Evolutionary conservation across 92 coral and sea anemone species (phyloP), one percentile per base, ranked within the genome.

Genomic region (Umimayanthus chanpuru): DNA sequence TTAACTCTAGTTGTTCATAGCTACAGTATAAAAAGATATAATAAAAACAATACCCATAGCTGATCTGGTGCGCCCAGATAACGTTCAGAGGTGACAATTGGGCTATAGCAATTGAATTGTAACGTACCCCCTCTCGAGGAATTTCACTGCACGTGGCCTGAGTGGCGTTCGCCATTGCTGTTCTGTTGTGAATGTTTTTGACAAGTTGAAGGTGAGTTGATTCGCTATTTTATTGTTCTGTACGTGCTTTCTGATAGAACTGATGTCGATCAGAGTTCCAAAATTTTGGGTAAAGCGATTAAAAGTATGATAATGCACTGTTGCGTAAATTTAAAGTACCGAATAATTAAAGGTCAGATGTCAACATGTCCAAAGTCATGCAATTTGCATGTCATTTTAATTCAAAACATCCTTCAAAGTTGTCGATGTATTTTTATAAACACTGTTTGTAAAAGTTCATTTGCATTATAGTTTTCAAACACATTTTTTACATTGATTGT

Each of bases 131-230:
- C 76, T 71, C 76, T 71, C 2, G 32, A 12, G 38, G 76, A 71
- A 20, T 71, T 71, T 71, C 76, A 71, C 76, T 71, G 11, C 76
- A 71, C 76, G 76, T 71, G 41, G 76, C 10, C 76, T n/a, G n/a
- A 71, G 0, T 71, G 76, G 16, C 26, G 29, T 66, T 25, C 18
- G 38, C 76, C 32, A 71, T 71, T 30, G 39, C 76, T 26, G 39
- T 26, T 71, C 73, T 4, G 76, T 71, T 71, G 36, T 5, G 40
- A 71, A 28, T 71, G 76, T n/a, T 71, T 28, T 71, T 71, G 39
- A 20, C 76, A 71, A 32, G 38, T 26, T 71, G 8, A 71, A 7
- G 76, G 76, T 71, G 76, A 71, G 76, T 26, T 71, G 76, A 71
- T 71, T 71, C 40, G 41, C 5, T 70, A 6, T 70, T 70, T 10